phyloP scores from a whole-genome alignment of 2,888 invertebrate species.

The Corythucha ciliata region DNA sequence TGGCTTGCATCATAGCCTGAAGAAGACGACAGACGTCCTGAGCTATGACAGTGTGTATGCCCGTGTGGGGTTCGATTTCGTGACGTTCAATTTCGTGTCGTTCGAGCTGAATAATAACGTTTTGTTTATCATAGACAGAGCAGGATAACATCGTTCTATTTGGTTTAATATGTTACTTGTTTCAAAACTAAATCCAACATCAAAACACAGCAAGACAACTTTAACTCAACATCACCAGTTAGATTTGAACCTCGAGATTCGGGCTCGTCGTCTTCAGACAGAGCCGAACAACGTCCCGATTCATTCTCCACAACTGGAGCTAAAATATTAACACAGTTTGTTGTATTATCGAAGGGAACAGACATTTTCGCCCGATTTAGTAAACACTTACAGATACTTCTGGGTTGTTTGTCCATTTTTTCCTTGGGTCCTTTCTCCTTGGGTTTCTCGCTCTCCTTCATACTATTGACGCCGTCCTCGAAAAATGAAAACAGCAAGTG shows the following conservation, averaged over 20 bases:
- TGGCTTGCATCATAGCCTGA: slow-evolving; percentile 64
- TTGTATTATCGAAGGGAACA: background rate
- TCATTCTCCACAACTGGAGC: slow-evolving; percentile 60
- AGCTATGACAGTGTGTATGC: slow-evolving; percentile 63
- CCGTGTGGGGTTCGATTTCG: slow-evolving; percentile 70
- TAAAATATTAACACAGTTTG: slow-evolving; percentile 37
- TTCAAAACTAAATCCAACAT: slow-evolving; percentile 92
- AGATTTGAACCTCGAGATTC: slow-evolving; percentile 27
- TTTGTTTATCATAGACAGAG: too few species aligned
- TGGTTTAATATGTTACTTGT: too few species aligned
- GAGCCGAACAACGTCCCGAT: slow-evolving; percentile 56
- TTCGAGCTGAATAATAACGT: background rate
- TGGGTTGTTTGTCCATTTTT: slow-evolving; percentile 41
- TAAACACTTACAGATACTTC: slow-evolving; percentile 49
- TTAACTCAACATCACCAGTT: slow-evolving; percentile 56
- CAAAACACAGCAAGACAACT: slow-evolving; percentile 88
- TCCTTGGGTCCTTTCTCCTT: slow-evolving; percentile 40
- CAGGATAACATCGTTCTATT: too few species aligned
- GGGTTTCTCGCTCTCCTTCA: slow-evolving; percentile 48
- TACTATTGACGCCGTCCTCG: slow-evolving; percentile 70
- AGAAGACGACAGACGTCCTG: slow-evolving; percentile 64
- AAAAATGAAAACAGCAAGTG: slow-evolving; percentile 82
- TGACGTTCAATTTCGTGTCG: slow-evolving; percentile 53
- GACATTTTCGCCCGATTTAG: background rate
- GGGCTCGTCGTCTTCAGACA: slow-evolving; percentile 60